Base-by-base conservation (phyloP, 2,113 vertebrate species). In the Pungitius pungitius region DNA sequence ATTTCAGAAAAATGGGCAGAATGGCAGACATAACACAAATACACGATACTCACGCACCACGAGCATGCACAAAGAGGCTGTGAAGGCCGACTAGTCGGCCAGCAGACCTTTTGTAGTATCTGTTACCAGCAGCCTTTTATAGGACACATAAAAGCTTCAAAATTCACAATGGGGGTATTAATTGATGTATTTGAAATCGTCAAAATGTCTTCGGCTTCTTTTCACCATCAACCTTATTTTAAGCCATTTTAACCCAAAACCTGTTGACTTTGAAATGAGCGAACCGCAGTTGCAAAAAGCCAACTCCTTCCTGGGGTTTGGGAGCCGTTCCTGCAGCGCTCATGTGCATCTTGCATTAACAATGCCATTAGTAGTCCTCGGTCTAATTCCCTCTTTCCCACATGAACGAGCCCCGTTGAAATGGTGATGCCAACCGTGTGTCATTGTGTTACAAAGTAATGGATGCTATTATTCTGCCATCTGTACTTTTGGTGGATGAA, bases 401-500 rank as follows among this genome's bases (percentile, higher is more conserved):
- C 43, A 51, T 62, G 57, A 78, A 24, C 17, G 20, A 64, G 24
- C 30, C 54, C 14, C 17, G 39, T 62, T 22, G 47, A 57, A 77
- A 49, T 6, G 2, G 13, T 30, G 33, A 58, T 57, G 24, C 15
- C 20, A 49, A 49, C 49, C n/a, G n/a, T 52, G 49, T 24, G 22
- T 24, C 49, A 13, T 52, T 52, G 49, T 51, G 20, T 52, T n/a
- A 52, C 49, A 52, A 24, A 52, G 49, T 52, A 52, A 52, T 52
- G 49, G 49, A 24, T 52, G 49, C 12, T 52, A 24, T 24, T 22
- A 52, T 24, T 52, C 49, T 24, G 12, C 49, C 49, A 1, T 24
- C 49, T 52, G 11, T 13, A 49, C 24, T 52, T 52, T 24, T 11
- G n/a, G 10, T 52, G 24, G 49, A 52, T 52, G 6, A 24, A 35